phyloP scores from a whole-genome alignment of 2,888 invertebrate species.

The Drosophila testacea region DNA sequence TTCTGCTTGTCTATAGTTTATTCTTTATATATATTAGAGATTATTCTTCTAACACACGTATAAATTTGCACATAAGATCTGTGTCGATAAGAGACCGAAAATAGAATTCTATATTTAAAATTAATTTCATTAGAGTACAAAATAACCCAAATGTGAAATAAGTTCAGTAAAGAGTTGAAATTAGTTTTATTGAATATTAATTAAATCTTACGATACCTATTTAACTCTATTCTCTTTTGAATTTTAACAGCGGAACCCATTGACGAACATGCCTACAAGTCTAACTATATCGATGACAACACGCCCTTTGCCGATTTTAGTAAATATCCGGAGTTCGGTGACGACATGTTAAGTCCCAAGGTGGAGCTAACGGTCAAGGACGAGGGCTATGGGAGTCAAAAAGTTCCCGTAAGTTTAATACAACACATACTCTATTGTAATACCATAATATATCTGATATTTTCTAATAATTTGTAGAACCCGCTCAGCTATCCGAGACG shows the following conservation, averaged over 20 bases:
- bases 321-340: slow-evolving; percentile 61
- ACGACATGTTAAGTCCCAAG: slow-evolving; percentile 69
- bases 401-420: slow-evolving; percentile 31
- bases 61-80: slow-evolving; percentile 32
- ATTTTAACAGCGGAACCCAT: slow-evolving; percentile 68
- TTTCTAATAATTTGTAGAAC: slow-evolving; percentile 54
- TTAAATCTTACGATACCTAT: not conserved
- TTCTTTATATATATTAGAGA: slow-evolving; percentile 13
- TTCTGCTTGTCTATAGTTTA: slow-evolving; percentile 8
- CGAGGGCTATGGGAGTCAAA: slow-evolving; percentile 62
- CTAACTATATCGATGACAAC: slow-evolving; percentile 72
- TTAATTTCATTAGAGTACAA: slow-evolving; percentile 36
- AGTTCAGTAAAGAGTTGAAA: slow-evolving; percentile 25
- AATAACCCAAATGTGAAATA: slow-evolving; percentile 28
- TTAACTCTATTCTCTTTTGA: not conserved
- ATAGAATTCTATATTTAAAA: slow-evolving; percentile 55
- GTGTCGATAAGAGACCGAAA: slow-evolving; percentile 39
- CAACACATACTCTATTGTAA: not conserved
- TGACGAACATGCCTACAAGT: slow-evolving; percentile 70
- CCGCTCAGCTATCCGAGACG: slow-evolving; percentile 79
- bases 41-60: slow-evolving; percentile 18
- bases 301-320: slow-evolving; percentile 75
- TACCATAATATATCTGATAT: not conserved
- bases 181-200: slow-evolving; percentile 9
- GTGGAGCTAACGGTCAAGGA: slow-evolving; percentile 68